Conservation (phyloP, 2,888 invertebrate species). For the Andrena bicolor region DNA sequence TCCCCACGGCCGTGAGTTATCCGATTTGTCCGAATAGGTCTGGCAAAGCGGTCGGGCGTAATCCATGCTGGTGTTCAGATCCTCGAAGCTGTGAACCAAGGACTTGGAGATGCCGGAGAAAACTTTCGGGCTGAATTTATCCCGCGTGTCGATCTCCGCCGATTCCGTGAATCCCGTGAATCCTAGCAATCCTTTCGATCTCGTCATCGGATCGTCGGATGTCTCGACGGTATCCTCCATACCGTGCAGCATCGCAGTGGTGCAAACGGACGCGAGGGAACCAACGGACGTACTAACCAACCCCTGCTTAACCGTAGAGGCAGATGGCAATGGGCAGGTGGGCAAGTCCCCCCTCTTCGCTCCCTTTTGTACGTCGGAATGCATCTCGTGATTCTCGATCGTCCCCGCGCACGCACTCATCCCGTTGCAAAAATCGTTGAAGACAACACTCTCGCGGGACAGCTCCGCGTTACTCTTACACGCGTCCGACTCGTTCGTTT, state of each 20-base stretch:
- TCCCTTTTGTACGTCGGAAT: constrained; percentile 66
- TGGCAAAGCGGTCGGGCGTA: constrained; percentile 72
- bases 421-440: constrained; percentile 50
- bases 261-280: constrained; percentile 74
- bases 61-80: constrained; percentile 80
- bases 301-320: constrained; percentile 69
- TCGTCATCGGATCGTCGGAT: constrained; percentile 50
- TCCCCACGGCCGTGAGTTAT: constrained; percentile 86
- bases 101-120: constrained; percentile 84
- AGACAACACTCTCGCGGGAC: constrained; percentile 42
- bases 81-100: constrained; percentile 84
- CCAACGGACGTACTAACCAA: constrained; percentile 76
- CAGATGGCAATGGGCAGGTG: constrained; percentile 81
- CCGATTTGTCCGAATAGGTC: constrained; percentile 72
- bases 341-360: constrained; percentile 75
- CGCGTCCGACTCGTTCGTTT: constrained; percentile 42
- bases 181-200: constrained; percentile 34
- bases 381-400: constrained; percentile 47
- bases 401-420: constrained; percentile 33
- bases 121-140: constrained; percentile 89
- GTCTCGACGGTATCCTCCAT: constrained; percentile 61
- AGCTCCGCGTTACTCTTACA: constrained; percentile 46
- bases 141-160: constrained; percentile 71
- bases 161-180: constrained; percentile 34
- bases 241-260: constrained; percentile 69